These are phyloP conservation scores for Eulemur rubriventer DNA, from an alignment of 2,797 vertebrate species.

Conservation along the genomic window DNA sequence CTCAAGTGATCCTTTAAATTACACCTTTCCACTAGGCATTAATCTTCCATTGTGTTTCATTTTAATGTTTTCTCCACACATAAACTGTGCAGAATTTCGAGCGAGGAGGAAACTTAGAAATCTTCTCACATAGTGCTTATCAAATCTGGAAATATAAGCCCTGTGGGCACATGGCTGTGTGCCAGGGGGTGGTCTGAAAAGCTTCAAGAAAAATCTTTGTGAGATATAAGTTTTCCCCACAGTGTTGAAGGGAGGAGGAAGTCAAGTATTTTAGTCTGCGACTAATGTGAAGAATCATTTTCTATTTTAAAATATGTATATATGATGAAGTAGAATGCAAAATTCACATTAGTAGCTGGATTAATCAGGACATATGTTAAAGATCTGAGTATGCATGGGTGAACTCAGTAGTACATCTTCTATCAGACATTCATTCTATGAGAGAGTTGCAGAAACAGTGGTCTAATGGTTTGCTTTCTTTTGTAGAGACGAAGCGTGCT, in stretches of 20 bases:
- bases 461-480: not conserved
- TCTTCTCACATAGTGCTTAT: not conserved
- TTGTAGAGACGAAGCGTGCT: not conserved
- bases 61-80: constrained; percentile 16
- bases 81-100: not conserved
- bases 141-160: not conserved
- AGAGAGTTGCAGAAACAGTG: not conserved
- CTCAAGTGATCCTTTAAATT: constrained; percentile 41
- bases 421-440: not conserved
- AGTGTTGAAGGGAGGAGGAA: not conserved
- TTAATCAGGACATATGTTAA: not conserved
- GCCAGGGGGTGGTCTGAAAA: not conserved
- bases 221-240: not conserved
- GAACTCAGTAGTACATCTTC: not conserved
- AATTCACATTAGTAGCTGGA: not conserved
- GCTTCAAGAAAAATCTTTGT: not conserved
- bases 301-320: not conserved
- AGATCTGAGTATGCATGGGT: not conserved
- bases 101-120: not conserved
- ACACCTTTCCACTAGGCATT: not conserved
- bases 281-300: not conserved
- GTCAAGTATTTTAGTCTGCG: not conserved
- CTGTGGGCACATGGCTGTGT: not conserved
- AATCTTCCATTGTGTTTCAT: not conserved
- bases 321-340: not conserved